phyloP scores from a whole-genome alignment of 2,113 vertebrate genomes.

The Petrocephalus microphthalmus region DNA sequence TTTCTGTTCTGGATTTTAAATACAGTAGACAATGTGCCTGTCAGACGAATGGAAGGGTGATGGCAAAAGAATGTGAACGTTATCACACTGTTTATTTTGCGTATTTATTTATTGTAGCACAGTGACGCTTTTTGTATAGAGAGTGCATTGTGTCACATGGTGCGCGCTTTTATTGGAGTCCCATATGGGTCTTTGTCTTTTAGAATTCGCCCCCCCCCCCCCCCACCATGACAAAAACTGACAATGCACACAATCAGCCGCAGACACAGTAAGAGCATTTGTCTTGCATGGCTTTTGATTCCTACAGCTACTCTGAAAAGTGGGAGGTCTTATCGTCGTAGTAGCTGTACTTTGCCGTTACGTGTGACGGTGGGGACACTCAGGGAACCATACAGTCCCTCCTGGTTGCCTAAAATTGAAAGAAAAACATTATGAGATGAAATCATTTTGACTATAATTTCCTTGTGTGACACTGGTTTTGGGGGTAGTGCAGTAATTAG shows the following conservation, averaged over 20 bases:
- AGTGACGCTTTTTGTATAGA: slow-evolving; percentile 38
- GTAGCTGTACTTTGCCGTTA: neutral
- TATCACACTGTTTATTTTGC: slow-evolving; percentile 21
- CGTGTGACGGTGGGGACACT: neutral
- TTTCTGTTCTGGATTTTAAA: slow-evolving; percentile 39
- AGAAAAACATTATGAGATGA: neutral
- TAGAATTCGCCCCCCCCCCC: neutral
- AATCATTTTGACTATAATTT: neutral
- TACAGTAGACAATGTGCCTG: slow-evolving; percentile 33
- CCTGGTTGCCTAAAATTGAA: no score
- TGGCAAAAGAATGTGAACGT: slow-evolving; percentile 36
- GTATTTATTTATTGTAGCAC: slow-evolving; percentile 34
- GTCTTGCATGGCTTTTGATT: neutral
- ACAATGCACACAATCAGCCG: neutral
- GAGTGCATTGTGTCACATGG: neutral
- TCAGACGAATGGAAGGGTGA: slow-evolving; percentile 44
- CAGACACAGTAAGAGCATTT: slow-evolving; percentile 15
- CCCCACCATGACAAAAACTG: neutral
- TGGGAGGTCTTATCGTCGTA: neutral
- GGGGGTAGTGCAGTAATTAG: neutral
- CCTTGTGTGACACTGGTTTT: neutral
- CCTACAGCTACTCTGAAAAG: neutral
- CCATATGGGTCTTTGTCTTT: neutral
- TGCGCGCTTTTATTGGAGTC: neutral
- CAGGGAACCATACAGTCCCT: neutral